Evolutionary conservation across 2,113 vertebrate species (phyloP).

Genomic region (Calonectris borealis): DNA sequence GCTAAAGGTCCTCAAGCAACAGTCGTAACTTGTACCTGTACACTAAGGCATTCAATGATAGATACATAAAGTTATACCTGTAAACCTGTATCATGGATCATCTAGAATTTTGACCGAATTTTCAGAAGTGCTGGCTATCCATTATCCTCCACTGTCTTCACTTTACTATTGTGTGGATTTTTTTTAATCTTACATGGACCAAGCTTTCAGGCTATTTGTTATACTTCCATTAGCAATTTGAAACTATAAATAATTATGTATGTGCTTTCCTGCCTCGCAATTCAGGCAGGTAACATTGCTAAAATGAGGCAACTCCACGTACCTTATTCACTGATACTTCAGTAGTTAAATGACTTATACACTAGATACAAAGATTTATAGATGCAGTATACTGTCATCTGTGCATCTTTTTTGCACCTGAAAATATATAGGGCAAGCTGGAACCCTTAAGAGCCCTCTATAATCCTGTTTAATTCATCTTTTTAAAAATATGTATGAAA

Average conservation of each 20-base stretch:
- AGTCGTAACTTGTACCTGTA: neutral
- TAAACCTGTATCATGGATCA: neutral
- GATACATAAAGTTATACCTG: neutral
- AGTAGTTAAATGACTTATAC: neutral
- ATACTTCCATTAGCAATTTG: neutral
- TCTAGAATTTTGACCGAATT: neutral
- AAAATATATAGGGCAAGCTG: neutral
- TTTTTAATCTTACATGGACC: neutral
- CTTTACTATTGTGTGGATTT: neutral
- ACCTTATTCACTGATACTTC: neutral
- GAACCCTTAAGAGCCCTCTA: neutral
- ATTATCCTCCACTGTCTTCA: neutral
- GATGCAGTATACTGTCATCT: neutral
- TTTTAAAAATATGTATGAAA: neutral
- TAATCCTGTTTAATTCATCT: neutral
- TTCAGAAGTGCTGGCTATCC: neutral
- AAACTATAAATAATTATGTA: neutral
- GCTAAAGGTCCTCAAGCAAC: neutral
- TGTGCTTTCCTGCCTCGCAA: fast-evolving
- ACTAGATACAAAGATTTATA: neutral
- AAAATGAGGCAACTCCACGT: neutral
- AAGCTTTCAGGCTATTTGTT: neutral
- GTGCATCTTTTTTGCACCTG: neutral
- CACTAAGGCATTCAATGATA: neutral
- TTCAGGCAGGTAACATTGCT: neutral